These are phyloP conservation scores for Drosophila orena DNA, from an alignment of 1,140 invertebrate genomes.

Conservation along the genomic window DNA sequence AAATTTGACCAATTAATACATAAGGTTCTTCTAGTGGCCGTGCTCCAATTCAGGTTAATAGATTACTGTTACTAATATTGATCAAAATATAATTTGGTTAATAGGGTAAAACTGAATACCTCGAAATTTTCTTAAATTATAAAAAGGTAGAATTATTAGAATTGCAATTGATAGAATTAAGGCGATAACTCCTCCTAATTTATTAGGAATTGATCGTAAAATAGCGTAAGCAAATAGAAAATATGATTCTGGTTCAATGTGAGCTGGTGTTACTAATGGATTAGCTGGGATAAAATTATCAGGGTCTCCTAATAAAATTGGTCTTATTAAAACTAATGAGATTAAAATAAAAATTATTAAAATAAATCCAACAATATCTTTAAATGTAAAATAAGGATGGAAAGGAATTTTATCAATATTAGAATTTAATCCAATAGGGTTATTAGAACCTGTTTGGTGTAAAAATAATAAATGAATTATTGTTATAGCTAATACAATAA, in stretches of 20 bases:
- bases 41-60: constrained; percentile 89
- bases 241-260: constrained; percentile 92
- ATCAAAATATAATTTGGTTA: constrained; percentile 88
- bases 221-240: constrained; percentile 92
- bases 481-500: constrained; percentile 87
- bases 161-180: constrained; percentile 88
- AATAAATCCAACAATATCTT: too few relatives aligned
- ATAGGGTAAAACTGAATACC: constrained; percentile 86
- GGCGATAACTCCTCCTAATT: constrained; percentile 88
- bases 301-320: constrained; percentile 88
- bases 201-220: constrained; percentile 85
- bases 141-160: constrained; percentile 86
- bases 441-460: constrained; percentile 88
- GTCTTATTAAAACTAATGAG: constrained; percentile 85
- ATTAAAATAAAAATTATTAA: constrained; percentile 85
- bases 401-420: constrained; percentile 88
- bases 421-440: constrained; percentile 87
- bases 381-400: constrained; percentile 87
- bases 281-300: constrained; percentile 90
- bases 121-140: constrained; percentile 86
- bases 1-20: constrained; percentile 87
- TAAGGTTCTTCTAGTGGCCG: constrained; percentile 88
- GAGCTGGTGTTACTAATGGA: constrained; percentile 88
- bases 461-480: constrained; percentile 88
- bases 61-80: constrained; percentile 86